These are phyloP conservation scores for Netelia inedita DNA, from an alignment of 2,888 invertebrate genomes.

Conservation along the genomic window DNA sequence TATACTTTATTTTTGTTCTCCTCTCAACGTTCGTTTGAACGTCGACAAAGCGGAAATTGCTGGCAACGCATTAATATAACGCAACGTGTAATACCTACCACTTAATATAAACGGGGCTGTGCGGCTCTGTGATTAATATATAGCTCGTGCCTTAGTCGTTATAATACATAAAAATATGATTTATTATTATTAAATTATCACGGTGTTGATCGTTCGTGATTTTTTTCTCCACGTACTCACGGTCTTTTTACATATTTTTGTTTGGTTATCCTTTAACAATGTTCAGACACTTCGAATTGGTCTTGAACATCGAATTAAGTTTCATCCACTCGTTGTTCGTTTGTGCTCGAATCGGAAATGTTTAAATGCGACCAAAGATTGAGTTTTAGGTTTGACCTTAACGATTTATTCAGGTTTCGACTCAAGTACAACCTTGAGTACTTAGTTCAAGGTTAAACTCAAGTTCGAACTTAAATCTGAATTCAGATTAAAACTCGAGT, in stretches of 20 bases:
- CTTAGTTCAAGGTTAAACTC: neutral
- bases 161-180: neutral
- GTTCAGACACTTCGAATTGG: slow-evolving; percentile 25
- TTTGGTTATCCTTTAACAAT: slow-evolving; percentile 20
- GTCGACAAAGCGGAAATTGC: slow-evolving; percentile 29
- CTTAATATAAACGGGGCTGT: slow-evolving; percentile 5
- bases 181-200: neutral
- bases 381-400: neutral
- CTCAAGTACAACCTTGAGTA: neutral
- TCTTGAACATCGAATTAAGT: slow-evolving; percentile 33
- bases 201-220: slow-evolving; percentile 4
- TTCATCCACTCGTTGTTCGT: neutral
- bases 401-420: neutral
- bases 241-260: neutral
- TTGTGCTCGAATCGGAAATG: neutral
- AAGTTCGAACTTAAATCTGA: neutral
- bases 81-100: slow-evolving; percentile 44
- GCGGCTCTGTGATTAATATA: slow-evolving; percentile 20
- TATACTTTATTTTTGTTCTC: neutral
- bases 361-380: neutral
- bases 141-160: slow-evolving; percentile 9
- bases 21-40: neutral
- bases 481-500: too few species aligned
- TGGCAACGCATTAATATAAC: slow-evolving; percentile 16
- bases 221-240: slow-evolving; percentile 29